These are phyloP conservation scores for Phallusia fumigata DNA, from an alignment of 23 tunicate genomes.

Conservation along the genomic window DNA sequence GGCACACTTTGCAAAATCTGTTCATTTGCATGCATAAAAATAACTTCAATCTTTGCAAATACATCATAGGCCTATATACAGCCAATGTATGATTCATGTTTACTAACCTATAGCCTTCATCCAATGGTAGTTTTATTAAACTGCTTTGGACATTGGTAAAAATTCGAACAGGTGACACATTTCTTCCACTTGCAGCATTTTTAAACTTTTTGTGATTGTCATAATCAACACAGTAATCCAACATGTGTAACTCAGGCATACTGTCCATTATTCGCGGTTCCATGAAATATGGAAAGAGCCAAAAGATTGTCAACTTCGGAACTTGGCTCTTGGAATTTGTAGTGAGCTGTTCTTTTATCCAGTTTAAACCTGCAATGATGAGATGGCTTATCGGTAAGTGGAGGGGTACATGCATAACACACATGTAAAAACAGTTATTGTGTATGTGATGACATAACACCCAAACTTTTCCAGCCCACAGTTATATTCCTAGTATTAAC, in stretches of 20 bases:
- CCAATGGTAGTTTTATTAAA: slow-evolving; percentile 23
- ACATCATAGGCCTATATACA: too few relatives aligned
- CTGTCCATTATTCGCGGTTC: slow-evolving; percentile 31
- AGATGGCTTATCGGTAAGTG: too few relatives aligned
- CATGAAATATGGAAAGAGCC: slow-evolving; percentile 85
- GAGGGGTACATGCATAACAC: too few relatives aligned
- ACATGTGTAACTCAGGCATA: slow-evolving; percentile 36
- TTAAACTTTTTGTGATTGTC: slow-evolving; percentile 66
- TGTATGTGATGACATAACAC: too few relatives aligned
- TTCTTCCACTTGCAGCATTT: slow-evolving; percentile 17
- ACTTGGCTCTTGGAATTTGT: neutral
- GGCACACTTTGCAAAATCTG: slow-evolving; percentile 58
- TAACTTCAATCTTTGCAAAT: too few relatives aligned
- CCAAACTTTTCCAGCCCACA: too few relatives aligned
- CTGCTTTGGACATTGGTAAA: slow-evolving; percentile 57
- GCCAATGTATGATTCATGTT: too few relatives aligned
- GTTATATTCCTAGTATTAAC: too few relatives aligned
- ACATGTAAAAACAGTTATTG: too few relatives aligned
- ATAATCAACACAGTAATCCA: slow-evolving; percentile 72
- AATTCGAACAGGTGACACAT: slow-evolving; percentile 75
- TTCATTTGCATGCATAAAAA: too few relatives aligned
- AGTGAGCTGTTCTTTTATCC: neutral
- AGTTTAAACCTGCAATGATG: slow-evolving; percentile 1
- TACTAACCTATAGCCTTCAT: slow-evolving; percentile 62
- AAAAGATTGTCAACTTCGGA: slow-evolving; percentile 22